Evolutionary conservation across 2,113 vertebrate genomes (phyloP).

Genomic region (Morphnarchus princeps): DNA sequence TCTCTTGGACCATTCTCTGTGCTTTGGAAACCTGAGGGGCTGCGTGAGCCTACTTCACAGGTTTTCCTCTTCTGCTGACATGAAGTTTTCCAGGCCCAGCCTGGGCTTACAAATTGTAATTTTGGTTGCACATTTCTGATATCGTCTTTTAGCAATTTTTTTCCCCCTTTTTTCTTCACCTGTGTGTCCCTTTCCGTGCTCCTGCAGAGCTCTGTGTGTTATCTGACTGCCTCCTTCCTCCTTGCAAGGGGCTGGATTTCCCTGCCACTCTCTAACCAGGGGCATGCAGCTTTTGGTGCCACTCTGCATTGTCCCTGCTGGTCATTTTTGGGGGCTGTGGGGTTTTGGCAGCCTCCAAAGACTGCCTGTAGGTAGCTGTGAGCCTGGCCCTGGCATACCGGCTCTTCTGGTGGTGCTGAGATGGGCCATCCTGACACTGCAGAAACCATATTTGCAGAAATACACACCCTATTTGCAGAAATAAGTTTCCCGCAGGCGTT

Average conservation of each 20-base stretch:
- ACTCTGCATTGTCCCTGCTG: accelerated
- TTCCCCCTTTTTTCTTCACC: background rate
- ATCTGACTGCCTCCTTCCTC: background rate
- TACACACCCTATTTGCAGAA: background rate
- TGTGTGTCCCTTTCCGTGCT: accelerated
- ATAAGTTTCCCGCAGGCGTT: background rate
- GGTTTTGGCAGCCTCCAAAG: background rate
- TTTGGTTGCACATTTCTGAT: background rate
- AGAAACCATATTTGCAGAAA: background rate
- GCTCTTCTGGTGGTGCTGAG: background rate
- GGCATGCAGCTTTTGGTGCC: background rate
- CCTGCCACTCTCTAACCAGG: background rate
- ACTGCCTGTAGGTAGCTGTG: background rate
- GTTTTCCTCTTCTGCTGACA: background rate
- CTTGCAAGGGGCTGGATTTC: background rate
- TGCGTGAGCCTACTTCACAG: background rate
- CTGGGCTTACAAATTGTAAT: background rate
- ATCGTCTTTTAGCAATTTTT: background rate
- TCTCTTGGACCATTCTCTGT: background rate
- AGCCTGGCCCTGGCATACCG: accelerated
- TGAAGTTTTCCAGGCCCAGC: background rate
- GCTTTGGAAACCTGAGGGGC: background rate
- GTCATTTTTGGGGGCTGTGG: background rate
- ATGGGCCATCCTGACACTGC: background rate
- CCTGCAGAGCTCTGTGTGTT: accelerated